A percentile compares a stretch with the other conserved stretches of the same genome.
phyloP scores from a whole-genome alignment of 1,140 invertebrate species.

The Drosophila tsacasi region DNA sequence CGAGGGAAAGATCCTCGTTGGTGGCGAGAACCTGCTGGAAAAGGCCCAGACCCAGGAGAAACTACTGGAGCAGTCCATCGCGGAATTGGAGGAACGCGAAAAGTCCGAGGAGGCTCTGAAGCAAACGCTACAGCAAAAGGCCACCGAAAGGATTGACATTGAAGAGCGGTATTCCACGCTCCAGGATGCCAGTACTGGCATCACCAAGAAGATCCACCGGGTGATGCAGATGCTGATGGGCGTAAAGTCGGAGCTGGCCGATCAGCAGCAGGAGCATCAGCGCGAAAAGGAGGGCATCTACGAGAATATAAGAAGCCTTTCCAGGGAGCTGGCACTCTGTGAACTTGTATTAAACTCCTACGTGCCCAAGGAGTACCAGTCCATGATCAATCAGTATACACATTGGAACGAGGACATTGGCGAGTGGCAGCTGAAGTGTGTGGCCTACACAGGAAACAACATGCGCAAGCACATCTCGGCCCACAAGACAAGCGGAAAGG shows the following conservation, averaged over 20 bases:
- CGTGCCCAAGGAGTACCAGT: conserved; percentile 97
- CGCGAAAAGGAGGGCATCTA: conserved; percentile 97
- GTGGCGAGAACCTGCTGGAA: conserved; percentile 98
- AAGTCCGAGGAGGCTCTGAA: conserved; percentile 93
- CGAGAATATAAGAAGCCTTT: conserved; percentile 95
- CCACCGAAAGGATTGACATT: conserved; percentile 96
- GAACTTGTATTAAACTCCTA: conserved; percentile 94
- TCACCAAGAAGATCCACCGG: conserved; percentile 97
- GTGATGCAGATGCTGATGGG: conserved; percentile 93
- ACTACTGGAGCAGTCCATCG: conserved; percentile 95
- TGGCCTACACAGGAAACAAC: conserved; percentile 99
- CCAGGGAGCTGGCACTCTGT: conserved; percentile 95
- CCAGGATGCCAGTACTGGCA: conserved; percentile 96
- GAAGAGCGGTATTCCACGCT: conserved; percentile 98
- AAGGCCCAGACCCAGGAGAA: conserved; percentile 98
- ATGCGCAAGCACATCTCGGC: conserved; percentile 91
- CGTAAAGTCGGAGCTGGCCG: conserved; percentile 94
- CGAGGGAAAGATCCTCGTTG: conserved; percentile 98
- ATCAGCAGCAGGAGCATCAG: conserved; percentile 97
- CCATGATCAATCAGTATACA: conserved; percentile 96
- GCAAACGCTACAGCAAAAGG: conserved; percentile 93
- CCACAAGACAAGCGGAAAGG: conserved; percentile 71
- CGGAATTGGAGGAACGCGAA: conserved; percentile 94
- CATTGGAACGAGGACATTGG: conserved; percentile 99
- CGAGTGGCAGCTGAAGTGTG: conserved; percentile 99